Conservation (phyloP, 2,888 invertebrate species). For the Drosophila meridiana region DNA sequence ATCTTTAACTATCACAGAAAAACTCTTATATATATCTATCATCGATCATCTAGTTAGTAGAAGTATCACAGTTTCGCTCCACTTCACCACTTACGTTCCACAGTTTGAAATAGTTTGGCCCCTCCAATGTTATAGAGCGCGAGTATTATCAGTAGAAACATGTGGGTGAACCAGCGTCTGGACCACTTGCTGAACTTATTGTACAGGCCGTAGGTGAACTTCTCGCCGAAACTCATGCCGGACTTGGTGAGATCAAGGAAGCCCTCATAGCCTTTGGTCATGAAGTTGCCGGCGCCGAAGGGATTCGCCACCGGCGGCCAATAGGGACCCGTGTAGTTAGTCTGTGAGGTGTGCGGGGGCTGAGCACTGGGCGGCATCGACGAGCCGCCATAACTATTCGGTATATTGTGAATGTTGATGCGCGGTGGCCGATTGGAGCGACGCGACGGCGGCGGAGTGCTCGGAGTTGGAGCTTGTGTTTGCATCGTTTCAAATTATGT, state of each 20-base stretch:
- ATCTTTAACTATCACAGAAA: too few relatives aligned
- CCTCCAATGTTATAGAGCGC: conserved; percentile 92
- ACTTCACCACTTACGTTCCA: conserved; percentile 89
- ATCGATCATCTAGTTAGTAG: too few relatives aligned
- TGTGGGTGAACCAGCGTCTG: conserved; percentile 94
- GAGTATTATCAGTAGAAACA: conserved; percentile 92
- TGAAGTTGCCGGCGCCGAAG: conserved; percentile 90
- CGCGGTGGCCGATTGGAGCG: conserved; percentile 82
- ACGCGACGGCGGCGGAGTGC: conserved; percentile 67
- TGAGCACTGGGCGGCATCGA: conserved; percentile 80
- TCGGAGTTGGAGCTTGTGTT: conserved; percentile 43
- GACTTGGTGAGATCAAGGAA: conserved; percentile 92
- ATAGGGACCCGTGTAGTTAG: conserved; percentile 79
- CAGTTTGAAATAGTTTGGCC: conserved; percentile 90
- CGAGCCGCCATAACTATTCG: conserved; percentile 50
- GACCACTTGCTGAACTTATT: conserved; percentile 91
- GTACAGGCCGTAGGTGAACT: conserved; percentile 92
- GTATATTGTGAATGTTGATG: conserved; percentile 78
- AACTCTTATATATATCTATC: neutral
- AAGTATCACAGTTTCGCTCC: too few relatives aligned
- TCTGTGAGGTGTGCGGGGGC: conserved; percentile 75
- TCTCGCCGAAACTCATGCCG: conserved; percentile 93
- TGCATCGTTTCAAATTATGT: conserved; percentile 19
- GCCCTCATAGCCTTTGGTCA: conserved; percentile 92
- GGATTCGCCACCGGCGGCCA: conserved; percentile 84